These are phyloP conservation scores for Brienomyrus brachyistius DNA, from an alignment of 2,113 vertebrate species.

Conservation along the genomic window DNA sequence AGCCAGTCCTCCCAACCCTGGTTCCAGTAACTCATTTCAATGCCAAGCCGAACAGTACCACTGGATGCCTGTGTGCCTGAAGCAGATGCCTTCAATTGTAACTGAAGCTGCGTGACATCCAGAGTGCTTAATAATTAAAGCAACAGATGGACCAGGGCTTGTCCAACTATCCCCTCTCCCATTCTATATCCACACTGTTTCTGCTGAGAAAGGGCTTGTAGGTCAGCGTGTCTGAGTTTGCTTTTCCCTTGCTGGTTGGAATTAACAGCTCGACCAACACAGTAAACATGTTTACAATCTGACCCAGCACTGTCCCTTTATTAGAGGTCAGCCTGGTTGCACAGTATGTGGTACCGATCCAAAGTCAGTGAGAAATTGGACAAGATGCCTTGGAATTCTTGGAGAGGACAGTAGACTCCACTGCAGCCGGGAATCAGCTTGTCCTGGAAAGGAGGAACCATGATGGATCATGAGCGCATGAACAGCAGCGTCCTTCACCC, in stretches of 20 bases:
- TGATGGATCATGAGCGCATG: neutral
- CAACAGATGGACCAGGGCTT: neutral
- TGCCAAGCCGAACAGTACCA: neutral
- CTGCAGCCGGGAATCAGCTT: slow-evolving; percentile 75
- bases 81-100: neutral
- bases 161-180: neutral
- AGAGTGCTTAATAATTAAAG: neutral
- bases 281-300: neutral
- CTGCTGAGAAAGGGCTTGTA: neutral
- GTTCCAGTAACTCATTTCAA: neutral
- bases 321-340: slow-evolving; percentile 45
- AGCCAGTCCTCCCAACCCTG: neutral
- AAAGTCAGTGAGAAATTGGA: slow-evolving; percentile 55
- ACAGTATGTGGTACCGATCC: slow-evolving; percentile 67
- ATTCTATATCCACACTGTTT: neutral
- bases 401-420: slow-evolving; percentile 74
- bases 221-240: neutral
- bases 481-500: neutral
- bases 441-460: slow-evolving; percentile 57
- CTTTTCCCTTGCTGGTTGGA: neutral
- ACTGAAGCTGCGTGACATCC: neutral
- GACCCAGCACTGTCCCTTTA: neutral
- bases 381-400: slow-evolving; percentile 69
- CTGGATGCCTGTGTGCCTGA: neutral
- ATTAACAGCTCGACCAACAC: neutral